Conservation (phyloP, 2,113 vertebrate species). For the Physeter macrocephalus region DNA sequence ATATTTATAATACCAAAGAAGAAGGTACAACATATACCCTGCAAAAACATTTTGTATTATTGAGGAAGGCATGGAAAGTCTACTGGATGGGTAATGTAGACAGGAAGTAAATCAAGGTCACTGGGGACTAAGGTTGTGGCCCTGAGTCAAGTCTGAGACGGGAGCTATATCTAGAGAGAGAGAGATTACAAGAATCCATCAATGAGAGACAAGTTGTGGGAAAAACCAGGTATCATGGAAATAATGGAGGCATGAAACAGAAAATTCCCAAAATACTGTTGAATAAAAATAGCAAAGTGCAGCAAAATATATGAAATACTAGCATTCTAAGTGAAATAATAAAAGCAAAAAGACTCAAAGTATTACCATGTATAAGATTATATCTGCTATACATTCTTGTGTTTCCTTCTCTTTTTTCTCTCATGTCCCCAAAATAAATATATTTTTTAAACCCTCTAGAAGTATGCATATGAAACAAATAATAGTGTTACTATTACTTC, state of each 20-base stretch:
- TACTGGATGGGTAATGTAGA: not conserved
- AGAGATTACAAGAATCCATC: not conserved
- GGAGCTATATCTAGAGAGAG: not conserved
- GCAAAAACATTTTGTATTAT: conserved; percentile 49
- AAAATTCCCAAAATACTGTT: not conserved
- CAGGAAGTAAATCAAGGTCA: not conserved
- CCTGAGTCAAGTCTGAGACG: not conserved
- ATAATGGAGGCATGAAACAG: not conserved
- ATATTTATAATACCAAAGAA: conserved; percentile 32
- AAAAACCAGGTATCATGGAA: not conserved
- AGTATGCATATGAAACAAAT: not conserved
- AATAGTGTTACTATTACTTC: not conserved
- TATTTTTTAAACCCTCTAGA: not conserved
- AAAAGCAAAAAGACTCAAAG: not conserved
- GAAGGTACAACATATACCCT: not conserved
- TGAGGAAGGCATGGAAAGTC: conserved; percentile 33
- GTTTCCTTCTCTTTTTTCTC: not conserved
- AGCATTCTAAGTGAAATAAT: not conserved
- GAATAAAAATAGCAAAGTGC: not conserved
- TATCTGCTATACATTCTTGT: not conserved
- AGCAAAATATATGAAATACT: not conserved
- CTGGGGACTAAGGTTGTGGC: too few relatives aligned
- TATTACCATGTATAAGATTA: not conserved
- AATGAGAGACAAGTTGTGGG: not conserved
- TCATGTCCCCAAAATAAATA: not conserved